These are phyloP conservation scores for Chaetops frenatus DNA, from an alignment of 2,113 vertebrate genomes.

Conservation along the genomic window DNA sequence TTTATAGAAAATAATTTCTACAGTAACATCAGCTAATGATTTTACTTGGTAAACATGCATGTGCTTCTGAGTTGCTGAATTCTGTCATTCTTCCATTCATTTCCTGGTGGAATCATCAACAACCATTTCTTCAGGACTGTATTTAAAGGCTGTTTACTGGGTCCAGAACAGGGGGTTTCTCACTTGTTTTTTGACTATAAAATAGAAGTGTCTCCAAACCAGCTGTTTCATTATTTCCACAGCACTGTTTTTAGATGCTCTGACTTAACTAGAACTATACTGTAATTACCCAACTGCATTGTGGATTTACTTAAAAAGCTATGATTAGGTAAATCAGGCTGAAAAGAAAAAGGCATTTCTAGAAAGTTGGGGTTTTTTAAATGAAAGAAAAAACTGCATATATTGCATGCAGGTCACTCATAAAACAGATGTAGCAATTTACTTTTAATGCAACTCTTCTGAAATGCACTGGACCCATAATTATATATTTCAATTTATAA, in stretches of 20 bases:
- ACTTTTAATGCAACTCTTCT: background rate
- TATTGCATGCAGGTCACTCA: background rate
- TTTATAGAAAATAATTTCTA: background rate
- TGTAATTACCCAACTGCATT: background rate
- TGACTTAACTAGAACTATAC: background rate
- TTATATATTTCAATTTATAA: background rate
- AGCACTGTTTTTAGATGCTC: background rate
- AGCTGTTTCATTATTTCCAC: background rate
- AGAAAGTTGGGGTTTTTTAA: background rate
- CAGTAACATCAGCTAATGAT: background rate
- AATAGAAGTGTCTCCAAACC: background rate
- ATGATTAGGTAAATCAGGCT: background rate
- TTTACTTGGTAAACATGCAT: background rate
- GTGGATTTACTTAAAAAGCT: background rate
- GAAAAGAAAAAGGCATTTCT: background rate
- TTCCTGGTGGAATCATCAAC: background rate
- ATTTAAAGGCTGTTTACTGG: background rate
- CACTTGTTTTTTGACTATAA: background rate
- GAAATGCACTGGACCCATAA: background rate
- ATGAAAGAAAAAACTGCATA: background rate
- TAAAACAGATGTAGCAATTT: background rate
- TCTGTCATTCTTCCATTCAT: background rate
- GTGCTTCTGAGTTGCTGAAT: background rate
- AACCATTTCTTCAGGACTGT: background rate
- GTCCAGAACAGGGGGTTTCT: background rate